Percentiles rank a stretch among this genome's conserved stretches.
Evolutionary conservation across 2,113 vertebrate genomes (phyloP).

Genomic region (Puma concolor): DNA sequence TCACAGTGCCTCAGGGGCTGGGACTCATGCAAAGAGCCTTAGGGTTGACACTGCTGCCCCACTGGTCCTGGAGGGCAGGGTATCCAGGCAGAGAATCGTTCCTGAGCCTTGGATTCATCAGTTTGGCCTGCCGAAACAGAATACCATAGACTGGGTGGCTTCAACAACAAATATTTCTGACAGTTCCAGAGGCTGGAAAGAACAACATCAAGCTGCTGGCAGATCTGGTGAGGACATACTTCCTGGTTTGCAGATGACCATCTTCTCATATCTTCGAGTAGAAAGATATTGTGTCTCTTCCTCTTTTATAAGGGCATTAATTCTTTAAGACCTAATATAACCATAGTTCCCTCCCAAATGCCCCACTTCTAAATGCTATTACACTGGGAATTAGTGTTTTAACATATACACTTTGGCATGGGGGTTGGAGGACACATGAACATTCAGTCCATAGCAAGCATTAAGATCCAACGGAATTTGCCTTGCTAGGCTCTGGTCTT

Average conservation of each 20-base stretch:
- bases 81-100: background rate
- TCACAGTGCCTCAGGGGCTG: background rate
- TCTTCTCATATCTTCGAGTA: background rate
- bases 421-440: no score
- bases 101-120: background rate
- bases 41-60: background rate
- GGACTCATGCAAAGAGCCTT: background rate
- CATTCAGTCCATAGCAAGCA: no score
- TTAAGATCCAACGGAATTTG: no score
- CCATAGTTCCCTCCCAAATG: no score
- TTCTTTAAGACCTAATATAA: no score
- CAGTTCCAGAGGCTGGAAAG: background rate
- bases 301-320: background rate
- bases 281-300: background rate
- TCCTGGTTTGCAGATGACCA: background rate
- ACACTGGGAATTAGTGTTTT: no score
- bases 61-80: background rate
- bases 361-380: no score
- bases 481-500: no score
- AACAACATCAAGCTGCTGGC: background rate
- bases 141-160: no score
- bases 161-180: background rate
- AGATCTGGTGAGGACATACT: background rate
- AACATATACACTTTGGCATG: no score
- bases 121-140: background rate